Percentiles rank a stretch among this genome's conserved stretches.
These are phyloP conservation scores for Harpalus rufipes DNA, from an alignment of 2,888 invertebrate species.

Conservation along the genomic window DNA sequence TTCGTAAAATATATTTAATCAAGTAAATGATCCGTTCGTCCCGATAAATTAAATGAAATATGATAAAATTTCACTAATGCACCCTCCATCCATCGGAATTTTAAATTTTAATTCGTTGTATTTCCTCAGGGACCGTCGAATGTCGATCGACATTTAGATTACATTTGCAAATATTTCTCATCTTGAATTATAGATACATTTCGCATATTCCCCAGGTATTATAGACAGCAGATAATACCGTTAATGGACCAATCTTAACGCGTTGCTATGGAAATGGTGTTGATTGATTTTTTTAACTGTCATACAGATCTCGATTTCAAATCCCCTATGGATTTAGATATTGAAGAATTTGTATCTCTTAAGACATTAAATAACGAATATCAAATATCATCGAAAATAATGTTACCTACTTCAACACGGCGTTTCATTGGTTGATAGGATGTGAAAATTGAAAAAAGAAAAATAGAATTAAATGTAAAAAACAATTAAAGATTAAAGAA, in stretches of 20 bases:
- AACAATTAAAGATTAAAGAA: slow-evolving; percentile 45
- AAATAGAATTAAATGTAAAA: slow-evolving; percentile 14
- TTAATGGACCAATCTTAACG: slow-evolving; percentile 52
- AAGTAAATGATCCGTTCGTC: neutral
- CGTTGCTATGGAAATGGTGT: slow-evolving; percentile 25
- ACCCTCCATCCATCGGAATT: slow-evolving; percentile 10
- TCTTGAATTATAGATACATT: slow-evolving; percentile 58
- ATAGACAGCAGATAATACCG: slow-evolving; percentile 59
- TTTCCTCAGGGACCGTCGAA: slow-evolving; percentile 23
- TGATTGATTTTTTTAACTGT: slow-evolving; percentile 52
- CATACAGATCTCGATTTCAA: slow-evolving; percentile 21
- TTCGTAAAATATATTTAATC: neutral
- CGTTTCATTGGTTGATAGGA: no score
- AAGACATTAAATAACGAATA: no score
- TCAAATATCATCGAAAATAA: no score
- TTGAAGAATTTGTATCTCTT: slow-evolving; percentile 1
- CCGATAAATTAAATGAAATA: neutral
- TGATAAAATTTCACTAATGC: slow-evolving; percentile 10
- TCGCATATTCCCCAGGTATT: slow-evolving; percentile 43
- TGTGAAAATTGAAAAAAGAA: neutral
- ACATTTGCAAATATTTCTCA: slow-evolving; percentile 54
- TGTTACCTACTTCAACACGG: no score
- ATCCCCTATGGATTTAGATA: slow-evolving; percentile 10
- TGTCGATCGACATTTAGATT: slow-evolving; percentile 34
- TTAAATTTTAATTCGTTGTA: slow-evolving; percentile 51